Evolutionary conservation across 1,140 invertebrate genomes (phyloP).

Genomic region (Aphelenchoides fujianensis): DNA sequence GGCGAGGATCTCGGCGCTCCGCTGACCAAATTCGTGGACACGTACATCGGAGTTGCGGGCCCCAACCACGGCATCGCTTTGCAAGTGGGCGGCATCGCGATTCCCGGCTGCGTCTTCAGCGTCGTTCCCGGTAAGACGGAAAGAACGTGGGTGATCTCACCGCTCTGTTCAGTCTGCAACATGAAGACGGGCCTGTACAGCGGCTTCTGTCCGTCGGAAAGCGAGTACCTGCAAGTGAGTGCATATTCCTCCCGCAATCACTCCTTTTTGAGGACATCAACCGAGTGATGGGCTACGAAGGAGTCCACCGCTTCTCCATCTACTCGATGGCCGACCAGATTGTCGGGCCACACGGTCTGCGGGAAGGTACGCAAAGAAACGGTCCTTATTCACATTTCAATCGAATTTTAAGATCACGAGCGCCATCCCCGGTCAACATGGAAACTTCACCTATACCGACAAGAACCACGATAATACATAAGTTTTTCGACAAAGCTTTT

Average conservation of each 20-base stretch:
- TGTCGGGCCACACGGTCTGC: slow-evolving; percentile 52
- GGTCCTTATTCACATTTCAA: not conserved
- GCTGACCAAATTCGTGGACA: slow-evolving; percentile 56
- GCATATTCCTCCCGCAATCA: not conserved
- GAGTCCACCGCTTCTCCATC: slow-evolving; percentile 56
- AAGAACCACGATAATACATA: slow-evolving; percentile 59
- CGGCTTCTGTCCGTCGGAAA: slow-evolving; percentile 56
- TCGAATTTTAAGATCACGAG: slow-evolving; percentile 46
- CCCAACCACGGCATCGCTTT: slow-evolving; percentile 60
- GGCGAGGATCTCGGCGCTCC: slow-evolving; percentile 54
- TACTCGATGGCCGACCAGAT: slow-evolving; percentile 51
- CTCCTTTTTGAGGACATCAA: slow-evolving; percentile 54
- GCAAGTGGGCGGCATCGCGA: slow-evolving; percentile 50
- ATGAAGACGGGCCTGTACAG: slow-evolving; percentile 56
- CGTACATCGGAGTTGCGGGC: slow-evolving; percentile 57
- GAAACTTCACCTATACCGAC: slow-evolving; percentile 50
- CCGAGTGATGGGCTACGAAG: slow-evolving; percentile 48
- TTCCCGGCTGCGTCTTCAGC: slow-evolving; percentile 58
- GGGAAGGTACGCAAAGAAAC: slow-evolving; percentile 15
- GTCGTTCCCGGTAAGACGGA: slow-evolving; percentile 26
- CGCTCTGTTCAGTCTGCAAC: slow-evolving; percentile 58
- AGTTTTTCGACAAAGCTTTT: too few species aligned
- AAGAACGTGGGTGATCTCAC: too few species aligned
- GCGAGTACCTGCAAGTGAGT: slow-evolving; percentile 47
- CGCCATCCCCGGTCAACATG: slow-evolving; percentile 52